Conservation (phyloP, 37 sponge, comb jelly and placozoan species). For the Chondrosia reniformis region DNA sequence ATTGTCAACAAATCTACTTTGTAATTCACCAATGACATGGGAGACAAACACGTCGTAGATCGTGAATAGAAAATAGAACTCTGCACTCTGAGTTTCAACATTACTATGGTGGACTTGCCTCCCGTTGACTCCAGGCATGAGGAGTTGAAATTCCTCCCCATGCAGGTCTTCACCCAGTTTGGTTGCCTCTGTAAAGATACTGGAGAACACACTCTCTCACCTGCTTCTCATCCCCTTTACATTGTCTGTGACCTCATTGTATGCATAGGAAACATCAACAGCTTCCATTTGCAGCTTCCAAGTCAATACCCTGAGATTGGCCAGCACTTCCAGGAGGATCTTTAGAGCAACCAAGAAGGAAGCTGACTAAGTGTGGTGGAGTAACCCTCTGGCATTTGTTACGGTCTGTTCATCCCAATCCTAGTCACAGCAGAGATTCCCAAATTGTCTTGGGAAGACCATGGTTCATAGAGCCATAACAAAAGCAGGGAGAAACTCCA, state of each 20-base stretch:
- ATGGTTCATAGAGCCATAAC: slow-evolving; percentile 38
- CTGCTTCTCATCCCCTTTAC: slow-evolving; percentile 34
- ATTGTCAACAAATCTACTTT: slow-evolving; percentile 55
- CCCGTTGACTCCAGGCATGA: slow-evolving; percentile 29
- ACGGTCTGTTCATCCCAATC: slow-evolving; percentile 63
- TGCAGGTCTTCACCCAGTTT: slow-evolving; percentile 38
- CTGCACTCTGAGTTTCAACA: slow-evolving; percentile 19
- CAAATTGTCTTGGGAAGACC: slow-evolving; percentile 24
- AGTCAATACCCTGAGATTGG: slow-evolving; percentile 24
- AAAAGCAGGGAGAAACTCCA: slow-evolving; percentile 49
- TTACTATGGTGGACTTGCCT: slow-evolving; percentile 55
- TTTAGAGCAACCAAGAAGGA: slow-evolving; percentile 46
- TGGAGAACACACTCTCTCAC: slow-evolving; percentile 18
- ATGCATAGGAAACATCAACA: slow-evolving; percentile 50
- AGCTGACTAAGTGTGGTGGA: slow-evolving; percentile 39
- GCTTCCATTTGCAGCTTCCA: slow-evolving; percentile 58
- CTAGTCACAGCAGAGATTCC: slow-evolving; percentile 43
- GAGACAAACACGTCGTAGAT: slow-evolving; percentile 44
- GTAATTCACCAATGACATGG: slow-evolving; percentile 40
- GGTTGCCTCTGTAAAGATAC: slow-evolving; percentile 15
- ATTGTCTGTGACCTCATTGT: slow-evolving; percentile 22
- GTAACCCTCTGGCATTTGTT: slow-evolving; percentile 58
- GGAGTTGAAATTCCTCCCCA: slow-evolving; percentile 30
- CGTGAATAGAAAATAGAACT: slow-evolving; percentile 53
- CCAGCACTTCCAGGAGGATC: slow-evolving; percentile 39